These are phyloP conservation scores for Acleris emargana DNA, from an alignment of 2,888 invertebrate species.

Conservation along the genomic window DNA sequence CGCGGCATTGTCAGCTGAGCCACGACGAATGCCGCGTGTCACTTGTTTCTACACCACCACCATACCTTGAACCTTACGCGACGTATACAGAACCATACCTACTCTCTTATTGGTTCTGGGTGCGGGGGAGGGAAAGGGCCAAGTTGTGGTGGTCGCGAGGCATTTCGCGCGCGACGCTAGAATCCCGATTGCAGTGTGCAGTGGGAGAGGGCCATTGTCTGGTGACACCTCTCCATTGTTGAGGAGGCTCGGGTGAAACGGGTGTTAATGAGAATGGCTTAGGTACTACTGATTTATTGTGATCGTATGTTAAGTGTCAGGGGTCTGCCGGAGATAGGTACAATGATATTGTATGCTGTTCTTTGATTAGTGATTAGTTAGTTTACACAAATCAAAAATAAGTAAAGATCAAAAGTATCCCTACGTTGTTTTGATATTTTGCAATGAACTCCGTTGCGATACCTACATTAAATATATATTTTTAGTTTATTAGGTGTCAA, in stretches of 20 bases:
- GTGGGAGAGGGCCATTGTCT: constrained; percentile 56
- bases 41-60: constrained; percentile 42
- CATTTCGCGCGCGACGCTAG: constrained; percentile 51
- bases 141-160: constrained; percentile 48
- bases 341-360: background rate
- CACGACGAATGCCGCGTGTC: constrained; percentile 71
- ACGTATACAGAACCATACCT: background rate
- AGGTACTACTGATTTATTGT: constrained; percentile 5
- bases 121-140: constrained; percentile 39
- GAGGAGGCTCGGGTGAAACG: constrained; percentile 26
- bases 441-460: no score
- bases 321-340: background rate
- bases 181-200: constrained; percentile 63
- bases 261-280: constrained; percentile 38
- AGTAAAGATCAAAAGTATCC: no score
- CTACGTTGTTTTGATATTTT: no score
- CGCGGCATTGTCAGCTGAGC: constrained; percentile 63
- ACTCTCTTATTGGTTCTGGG: background rate
- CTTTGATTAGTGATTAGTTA: no score
- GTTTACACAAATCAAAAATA: no score
- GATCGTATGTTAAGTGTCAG: no score
- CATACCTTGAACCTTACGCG: constrained; percentile 43
- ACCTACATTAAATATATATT: no score
- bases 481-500: no score
- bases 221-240: constrained; percentile 52